Base-by-base conservation (phyloP, 2,888 invertebrate genomes). In the Perdita meconis region DNA sequence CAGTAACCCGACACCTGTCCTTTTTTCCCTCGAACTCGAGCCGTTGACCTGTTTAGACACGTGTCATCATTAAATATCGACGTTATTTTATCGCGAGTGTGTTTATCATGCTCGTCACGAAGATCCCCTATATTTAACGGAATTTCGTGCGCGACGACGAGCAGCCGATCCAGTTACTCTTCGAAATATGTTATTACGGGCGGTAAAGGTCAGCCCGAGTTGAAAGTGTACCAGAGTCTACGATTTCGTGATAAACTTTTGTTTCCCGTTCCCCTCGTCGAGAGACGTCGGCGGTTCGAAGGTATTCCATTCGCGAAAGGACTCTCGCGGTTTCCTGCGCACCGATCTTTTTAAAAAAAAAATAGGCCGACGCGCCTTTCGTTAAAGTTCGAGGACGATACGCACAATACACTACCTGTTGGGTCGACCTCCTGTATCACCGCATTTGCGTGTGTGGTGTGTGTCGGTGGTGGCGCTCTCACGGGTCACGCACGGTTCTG, bases 371-470 rank as follows among this genome's bases (percentile, higher is more conserved):
- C 71, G 80, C 65, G 73, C 66, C 56, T 56, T 59, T 30, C 50
- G 47, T 57, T 67, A 74, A 85, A 80, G 75, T 82, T 78, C 78
- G 81, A 78, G 82, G 82, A 80, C 82, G 79, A 56, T 83, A 79
- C 71, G 60, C 75, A 80, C 77, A 61, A 75, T 86, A 76, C 75
- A 71, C 78, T 86, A 86, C 86, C 86, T 86, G 86, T 84, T 86
- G 78, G 84, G 78, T 84, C 80, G 84, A 76, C 70, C 67, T 70
- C 70, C 67, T 70, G 81, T 75, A 77, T 82, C 82, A 79, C 75
- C 82, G 82, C 80, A 80, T 80, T 82, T 82, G 67, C 75, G 81
- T 74, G 82, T 30, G 30, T 80, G 71, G 81, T 74, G 82, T 30
- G 30, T 80, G 71, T 77, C 66, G 72, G 71, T 61, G 70, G 70